These are phyloP conservation scores for Clarias magur DNA, from an alignment of 2,113 vertebrate genomes.

Conservation along the genomic window DNA sequence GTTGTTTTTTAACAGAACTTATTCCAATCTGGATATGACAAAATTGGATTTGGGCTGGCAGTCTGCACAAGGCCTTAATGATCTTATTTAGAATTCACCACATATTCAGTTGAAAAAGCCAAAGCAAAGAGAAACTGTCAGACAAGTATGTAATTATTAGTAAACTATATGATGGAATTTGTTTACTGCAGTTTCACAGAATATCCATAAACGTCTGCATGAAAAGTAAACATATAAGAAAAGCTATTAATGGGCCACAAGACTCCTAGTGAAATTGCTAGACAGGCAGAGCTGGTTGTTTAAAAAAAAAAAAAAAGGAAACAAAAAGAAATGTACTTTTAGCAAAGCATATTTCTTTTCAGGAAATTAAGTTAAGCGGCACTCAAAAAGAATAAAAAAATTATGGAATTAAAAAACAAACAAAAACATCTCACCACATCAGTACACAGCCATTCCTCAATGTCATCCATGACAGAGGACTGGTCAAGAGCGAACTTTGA, in stretches of 20 bases:
- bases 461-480: conserved; percentile 99
- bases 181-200: not conserved
- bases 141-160: not conserved
- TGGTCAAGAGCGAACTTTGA: conserved; percentile 87
- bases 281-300: conserved; percentile 9
- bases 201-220: not conserved
- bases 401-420: conserved; percentile 56
- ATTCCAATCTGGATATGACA: too few species aligned
- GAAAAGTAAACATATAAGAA: not conserved
- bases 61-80: not conserved
- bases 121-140: conserved; percentile 15
- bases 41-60: too few species aligned
- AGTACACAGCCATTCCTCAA: conserved; percentile 98
- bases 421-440: conserved; percentile 94
- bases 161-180: conserved; percentile 20
- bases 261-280: conserved; percentile 10
- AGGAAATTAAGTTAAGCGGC: conserved; percentile 15
- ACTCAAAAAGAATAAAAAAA: conserved; percentile 20
- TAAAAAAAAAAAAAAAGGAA: conserved; percentile 13
- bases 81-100: not conserved
- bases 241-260: not conserved
- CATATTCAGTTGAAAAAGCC: not conserved
- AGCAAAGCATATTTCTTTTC: conserved; percentile 34
- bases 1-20: too few species aligned
- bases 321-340: conserved; percentile 36